Percentiles rank a stretch among this genome's conserved stretches.
Conservation (phyloP, 2,797 vertebrate species). For the Scolopax bukidnonensis region DNA sequence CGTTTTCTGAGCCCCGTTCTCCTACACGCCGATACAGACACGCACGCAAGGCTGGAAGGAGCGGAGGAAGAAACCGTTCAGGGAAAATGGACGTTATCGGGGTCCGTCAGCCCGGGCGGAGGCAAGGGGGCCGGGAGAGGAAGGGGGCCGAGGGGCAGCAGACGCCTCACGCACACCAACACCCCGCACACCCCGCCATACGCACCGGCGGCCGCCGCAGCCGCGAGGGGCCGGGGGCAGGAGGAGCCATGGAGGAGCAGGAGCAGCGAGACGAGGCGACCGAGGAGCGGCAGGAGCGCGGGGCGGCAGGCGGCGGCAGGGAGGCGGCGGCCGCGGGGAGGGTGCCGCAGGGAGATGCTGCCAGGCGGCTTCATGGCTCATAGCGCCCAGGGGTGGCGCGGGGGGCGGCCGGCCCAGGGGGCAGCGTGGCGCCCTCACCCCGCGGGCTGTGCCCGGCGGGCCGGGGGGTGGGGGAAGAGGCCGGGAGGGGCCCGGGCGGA, state of each 20-base stretch:
- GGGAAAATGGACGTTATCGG: background rate
- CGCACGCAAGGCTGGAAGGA: background rate
- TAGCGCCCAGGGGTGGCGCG: conserved; percentile 69
- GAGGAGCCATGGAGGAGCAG: conserved; percentile 66
- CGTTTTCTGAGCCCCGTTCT: background rate
- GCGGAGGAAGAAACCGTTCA: background rate
- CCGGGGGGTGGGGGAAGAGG: background rate
- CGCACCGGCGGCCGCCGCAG: conserved; percentile 82
- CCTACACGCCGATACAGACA: background rate
- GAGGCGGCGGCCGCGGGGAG: conserved; percentile 36
- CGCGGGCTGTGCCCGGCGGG: background rate
- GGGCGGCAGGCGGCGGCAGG: background rate
- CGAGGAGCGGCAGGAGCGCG: conserved; percentile 39
- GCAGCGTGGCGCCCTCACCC: background rate
- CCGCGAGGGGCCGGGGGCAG: conserved; percentile 52
- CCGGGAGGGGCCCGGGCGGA: background rate
- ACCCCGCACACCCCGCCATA: conserved; percentile 40
- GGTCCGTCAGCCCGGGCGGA: background rate
- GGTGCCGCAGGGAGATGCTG: conserved; percentile 71
- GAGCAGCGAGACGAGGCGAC: conserved; percentile 66
- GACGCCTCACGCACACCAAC: background rate
- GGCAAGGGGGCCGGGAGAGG: background rate
- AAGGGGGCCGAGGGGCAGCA: background rate
- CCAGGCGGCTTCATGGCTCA: conserved; percentile 83
- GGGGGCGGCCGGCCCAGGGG: background rate